Evolutionary conservation across 1,140 invertebrate species (phyloP).

Genomic region (Berghia stephanieae): DNA sequence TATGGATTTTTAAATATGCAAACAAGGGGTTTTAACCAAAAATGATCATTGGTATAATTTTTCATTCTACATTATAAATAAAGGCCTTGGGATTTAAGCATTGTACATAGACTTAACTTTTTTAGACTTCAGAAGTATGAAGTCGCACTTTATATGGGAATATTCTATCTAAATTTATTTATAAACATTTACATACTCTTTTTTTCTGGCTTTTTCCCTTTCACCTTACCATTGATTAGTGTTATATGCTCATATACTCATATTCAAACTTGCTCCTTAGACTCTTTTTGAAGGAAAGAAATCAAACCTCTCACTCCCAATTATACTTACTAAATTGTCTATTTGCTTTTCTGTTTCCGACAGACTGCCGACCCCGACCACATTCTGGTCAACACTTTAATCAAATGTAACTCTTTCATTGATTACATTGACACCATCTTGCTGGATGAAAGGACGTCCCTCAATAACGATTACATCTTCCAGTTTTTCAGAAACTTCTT

Average conservation of each 20-base stretch:
- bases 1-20: not conserved
- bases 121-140: not conserved
- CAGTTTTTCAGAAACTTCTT: constrained; percentile 85
- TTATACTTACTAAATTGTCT: not conserved
- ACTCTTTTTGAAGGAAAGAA: not conserved
- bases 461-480: constrained; percentile 81
- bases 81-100: not conserved
- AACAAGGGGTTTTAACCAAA: not conserved
- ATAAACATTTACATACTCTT: no score
- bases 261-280: not conserved
- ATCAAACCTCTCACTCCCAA: not conserved
- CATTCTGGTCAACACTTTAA: constrained; percentile 80
- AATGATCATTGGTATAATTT: not conserved
- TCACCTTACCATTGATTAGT: no score
- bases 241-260: not conserved
- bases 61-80: not conserved
- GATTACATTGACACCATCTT: constrained; percentile 86
- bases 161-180: no score
- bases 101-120: not conserved
- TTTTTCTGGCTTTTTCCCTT: no score
- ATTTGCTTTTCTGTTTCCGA: not conserved
- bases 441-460: constrained; percentile 80
- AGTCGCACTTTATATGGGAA: not conserved
- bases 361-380: constrained; percentile 40
- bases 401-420: constrained; percentile 80